Evolutionary conservation across 1,140 invertebrate species (phyloP), one percentile per base, ranked within the genome.

Genomic region (Bombus pascuorum): DNA sequence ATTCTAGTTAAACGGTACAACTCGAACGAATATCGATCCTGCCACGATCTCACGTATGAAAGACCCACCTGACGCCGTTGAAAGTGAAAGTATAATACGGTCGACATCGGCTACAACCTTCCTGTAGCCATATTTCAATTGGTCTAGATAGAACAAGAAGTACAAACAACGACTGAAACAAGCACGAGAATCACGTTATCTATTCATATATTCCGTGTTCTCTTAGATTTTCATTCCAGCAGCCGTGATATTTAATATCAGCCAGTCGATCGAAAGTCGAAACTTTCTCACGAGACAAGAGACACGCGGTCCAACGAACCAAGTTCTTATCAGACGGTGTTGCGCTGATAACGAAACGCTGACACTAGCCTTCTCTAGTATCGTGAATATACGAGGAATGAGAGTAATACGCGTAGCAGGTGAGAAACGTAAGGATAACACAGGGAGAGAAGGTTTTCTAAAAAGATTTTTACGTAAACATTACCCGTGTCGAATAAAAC

Each of bases 241-340:
- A 3, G 0, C 1, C 12, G 39, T 18, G 73, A 75, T 75, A 53
- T 75, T 75, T 53, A 28, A 77, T 83, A 83, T 78, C 74, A n/a
- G 62, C 6, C 68, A 39, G 37, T 74, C 78, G 71, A 66, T 81
- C 81, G 85, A 81, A 78, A 68, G 82, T 80, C 86, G 76, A 85
- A 76, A 90, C 68, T 88, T 88, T 91, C 90, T 91, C 89, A 88
- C 86, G 89, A 53, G 66, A 78, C 59, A 68, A 72, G 76, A 84
- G 86, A 90, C 84, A 90, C 84, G 66, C 70, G 86, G 83, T 53
- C 81, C 73, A 28, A 75, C 68, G 39, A 53, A 71, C 79, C 39
- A 28, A 22, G 28, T 3, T 34, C 25, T 89, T 89, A 89, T 89
- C 88, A 66, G 59, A 22, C 77, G 42, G 44, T 42, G 42, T 2